These are phyloP conservation scores for Drosophila conformis DNA, from an alignment of 2,888 invertebrate genomes.

Conservation along the genomic window DNA sequence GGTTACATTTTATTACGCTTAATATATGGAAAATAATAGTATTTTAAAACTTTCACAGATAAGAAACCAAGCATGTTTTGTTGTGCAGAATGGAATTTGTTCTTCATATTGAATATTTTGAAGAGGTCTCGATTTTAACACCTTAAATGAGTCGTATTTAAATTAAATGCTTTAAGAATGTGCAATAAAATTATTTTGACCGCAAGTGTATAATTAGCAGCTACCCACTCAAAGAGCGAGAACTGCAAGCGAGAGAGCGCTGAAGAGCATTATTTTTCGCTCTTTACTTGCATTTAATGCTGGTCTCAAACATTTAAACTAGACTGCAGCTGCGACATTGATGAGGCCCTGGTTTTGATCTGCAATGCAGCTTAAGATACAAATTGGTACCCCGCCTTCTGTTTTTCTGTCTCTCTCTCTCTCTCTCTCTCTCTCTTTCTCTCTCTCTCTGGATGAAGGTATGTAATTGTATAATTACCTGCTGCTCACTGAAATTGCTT, in stretches of 20 bases:
- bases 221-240: not conserved
- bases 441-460: not conserved
- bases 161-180: not conserved
- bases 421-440: not conserved
- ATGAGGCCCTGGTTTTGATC: slow-evolving; percentile 43
- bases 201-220: not conserved
- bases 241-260: slow-evolving; percentile 8
- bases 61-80: not conserved
- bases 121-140: not conserved
- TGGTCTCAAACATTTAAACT: not conserved
- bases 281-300: slow-evolving; percentile 12
- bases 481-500: slow-evolving; percentile 1
- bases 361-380: slow-evolving; percentile 59
- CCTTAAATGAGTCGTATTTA: not conserved
- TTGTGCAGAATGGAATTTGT: not conserved
- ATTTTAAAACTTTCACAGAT: not conserved
- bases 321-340: slow-evolving; percentile 5
- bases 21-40: not conserved
- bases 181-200: not conserved
- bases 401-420: not conserved
- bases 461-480: not conserved
- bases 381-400: slow-evolving; percentile 46
- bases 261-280: not conserved
- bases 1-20: too few species aligned
- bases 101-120: not conserved